phyloP scores from a whole-genome alignment of 1,140 invertebrate genomes.

The Zaprionus davidi region DNA sequence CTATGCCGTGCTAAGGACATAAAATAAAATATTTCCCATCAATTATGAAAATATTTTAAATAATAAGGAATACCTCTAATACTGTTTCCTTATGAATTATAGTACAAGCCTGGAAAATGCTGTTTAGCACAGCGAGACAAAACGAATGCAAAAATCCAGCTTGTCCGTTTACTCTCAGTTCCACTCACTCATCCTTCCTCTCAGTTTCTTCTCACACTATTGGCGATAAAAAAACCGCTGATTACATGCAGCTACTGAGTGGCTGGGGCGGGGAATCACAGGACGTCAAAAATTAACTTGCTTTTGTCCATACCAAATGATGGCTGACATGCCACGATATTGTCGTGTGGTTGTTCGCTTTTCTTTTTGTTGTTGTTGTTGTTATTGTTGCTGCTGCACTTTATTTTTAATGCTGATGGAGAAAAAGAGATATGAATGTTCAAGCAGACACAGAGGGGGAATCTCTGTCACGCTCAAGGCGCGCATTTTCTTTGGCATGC shows the following conservation, averaged over 20 bases:
- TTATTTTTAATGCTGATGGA: conserved; percentile 66
- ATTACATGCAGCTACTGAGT: conserved; percentile 40
- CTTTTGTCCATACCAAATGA: conserved; percentile 52
- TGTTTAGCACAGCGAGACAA: not conserved
- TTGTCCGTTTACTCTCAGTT: not conserved
- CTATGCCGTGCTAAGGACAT: too few species aligned
- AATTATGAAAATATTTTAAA: not conserved
- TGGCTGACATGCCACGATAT: conserved; percentile 49
- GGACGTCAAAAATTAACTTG: conserved; percentile 47
- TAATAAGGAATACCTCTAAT: not conserved
- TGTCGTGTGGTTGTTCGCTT: conserved; percentile 17
- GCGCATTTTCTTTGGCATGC: conserved; percentile 44
- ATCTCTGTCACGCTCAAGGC: conserved; percentile 22
- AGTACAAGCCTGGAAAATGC: not conserved
- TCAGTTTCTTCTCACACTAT: conserved; percentile 1
- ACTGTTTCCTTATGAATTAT: not conserved
- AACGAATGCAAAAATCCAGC: not conserved
- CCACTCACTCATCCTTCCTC: not conserved
- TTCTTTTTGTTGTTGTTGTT: conserved; percentile 2
- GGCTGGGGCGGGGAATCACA: conserved; percentile 22
- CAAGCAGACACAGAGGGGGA: not conserved
- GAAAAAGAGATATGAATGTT: conserved; percentile 1
- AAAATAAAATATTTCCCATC: not conserved
- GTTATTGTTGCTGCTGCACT: conserved; percentile 51
- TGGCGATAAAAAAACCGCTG: conserved; percentile 15